Conservation (phyloP, 2,113 vertebrate species). For the Chaetodon trifascialis region DNA sequence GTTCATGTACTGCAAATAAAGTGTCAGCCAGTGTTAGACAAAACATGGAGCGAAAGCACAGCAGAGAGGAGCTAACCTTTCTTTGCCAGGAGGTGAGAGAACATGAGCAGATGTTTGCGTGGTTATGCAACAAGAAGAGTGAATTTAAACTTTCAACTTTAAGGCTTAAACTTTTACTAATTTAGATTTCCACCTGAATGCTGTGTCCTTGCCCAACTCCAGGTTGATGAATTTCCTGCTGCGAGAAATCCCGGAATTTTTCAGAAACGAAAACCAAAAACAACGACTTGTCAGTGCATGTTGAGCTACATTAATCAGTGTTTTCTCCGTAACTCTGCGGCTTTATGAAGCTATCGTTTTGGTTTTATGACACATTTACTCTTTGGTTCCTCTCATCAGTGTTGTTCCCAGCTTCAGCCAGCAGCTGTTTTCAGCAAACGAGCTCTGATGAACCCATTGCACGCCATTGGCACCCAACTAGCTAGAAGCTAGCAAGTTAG, state of each 20-base stretch:
- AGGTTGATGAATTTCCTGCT: not conserved
- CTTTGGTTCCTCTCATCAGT: not conserved
- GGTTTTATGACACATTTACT: not conserved
- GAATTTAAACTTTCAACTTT: not conserved
- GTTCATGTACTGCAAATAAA: not conserved
- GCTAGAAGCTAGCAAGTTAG: not conserved
- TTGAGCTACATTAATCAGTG: not conserved
- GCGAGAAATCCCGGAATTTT: not conserved
- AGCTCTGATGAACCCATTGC: not conserved
- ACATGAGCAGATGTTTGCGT: not conserved
- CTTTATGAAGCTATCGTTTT: not conserved
- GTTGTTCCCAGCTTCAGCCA: not conserved
- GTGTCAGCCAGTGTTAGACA: not conserved
- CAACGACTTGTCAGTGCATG: not conserved
- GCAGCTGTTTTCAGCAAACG: not conserved
- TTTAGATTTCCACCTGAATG: not conserved
- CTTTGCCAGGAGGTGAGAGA: not conserved
- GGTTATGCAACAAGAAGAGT: not conserved
- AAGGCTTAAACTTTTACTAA: not conserved
- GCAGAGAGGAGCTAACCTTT: not conserved
- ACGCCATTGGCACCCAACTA: not conserved
- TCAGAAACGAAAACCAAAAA: not conserved
- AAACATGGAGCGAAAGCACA: not conserved
- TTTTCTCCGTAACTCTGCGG: not conserved
- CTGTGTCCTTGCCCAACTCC: not conserved